A percentile compares a stretch with the other conserved stretches of the same genome.
These are phyloP conservation scores for Tadarida brasiliensis DNA, from an alignment of 2,797 vertebrate species.

Conservation along the genomic window DNA sequence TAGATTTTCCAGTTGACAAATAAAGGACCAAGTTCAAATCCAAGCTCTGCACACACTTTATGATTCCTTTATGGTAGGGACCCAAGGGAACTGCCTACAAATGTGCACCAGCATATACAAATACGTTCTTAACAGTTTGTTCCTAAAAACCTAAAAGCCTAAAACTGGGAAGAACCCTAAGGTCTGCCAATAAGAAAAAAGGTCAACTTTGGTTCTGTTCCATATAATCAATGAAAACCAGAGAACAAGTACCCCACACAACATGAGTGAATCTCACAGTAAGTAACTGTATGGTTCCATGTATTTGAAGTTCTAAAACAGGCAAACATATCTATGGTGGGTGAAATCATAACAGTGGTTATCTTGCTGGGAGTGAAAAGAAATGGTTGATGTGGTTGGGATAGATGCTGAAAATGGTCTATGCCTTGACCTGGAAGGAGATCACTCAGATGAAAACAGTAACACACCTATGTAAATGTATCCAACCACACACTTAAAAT, in stretches of 20 bases:
- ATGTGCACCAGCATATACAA: neutral
- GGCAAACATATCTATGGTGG: neutral
- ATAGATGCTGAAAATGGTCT: neutral
- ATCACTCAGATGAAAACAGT: neutral
- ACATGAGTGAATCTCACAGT: neutral
- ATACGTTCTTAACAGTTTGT: neutral
- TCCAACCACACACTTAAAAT: neutral
- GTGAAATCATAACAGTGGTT: neutral
- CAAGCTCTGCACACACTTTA: neutral
- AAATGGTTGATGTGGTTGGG: neutral
- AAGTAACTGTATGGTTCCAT: neutral
- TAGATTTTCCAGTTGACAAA: neutral
- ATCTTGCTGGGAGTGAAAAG: too few relatives aligned
- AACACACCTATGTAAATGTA: neutral
- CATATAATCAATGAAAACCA: neutral
- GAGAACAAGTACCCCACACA: neutral
- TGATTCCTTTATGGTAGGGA: too few relatives aligned
- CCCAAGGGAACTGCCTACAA: neutral
- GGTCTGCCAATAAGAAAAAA: neutral
- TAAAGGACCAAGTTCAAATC: neutral
- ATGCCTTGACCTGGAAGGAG: neutral
- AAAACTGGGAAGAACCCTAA: neutral
- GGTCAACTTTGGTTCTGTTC: rapidly evolving
- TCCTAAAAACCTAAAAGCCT: neutral
- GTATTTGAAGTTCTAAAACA: neutral